Percentiles rank a stretch among this genome's conserved stretches.
These are phyloP conservation scores for Xanthorhoe designata DNA, from an alignment of 2,888 invertebrate genomes.

Conservation along the genomic window DNA sequence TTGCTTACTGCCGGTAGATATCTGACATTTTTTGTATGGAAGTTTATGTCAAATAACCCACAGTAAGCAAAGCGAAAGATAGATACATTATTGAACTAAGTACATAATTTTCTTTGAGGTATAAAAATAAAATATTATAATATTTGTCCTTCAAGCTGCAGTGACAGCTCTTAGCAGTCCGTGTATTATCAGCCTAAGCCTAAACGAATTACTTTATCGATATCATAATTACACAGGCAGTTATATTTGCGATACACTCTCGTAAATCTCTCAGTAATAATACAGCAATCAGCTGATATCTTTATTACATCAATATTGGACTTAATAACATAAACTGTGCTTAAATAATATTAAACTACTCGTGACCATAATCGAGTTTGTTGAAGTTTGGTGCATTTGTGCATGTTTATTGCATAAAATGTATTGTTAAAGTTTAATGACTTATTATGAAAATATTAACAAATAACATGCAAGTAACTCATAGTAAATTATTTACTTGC, in stretches of 20 bases:
- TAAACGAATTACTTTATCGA: conserved; percentile 47
- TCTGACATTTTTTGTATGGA: too few relatives aligned
- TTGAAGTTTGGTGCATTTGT: conserved; percentile 6
- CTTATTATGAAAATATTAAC: not conserved
- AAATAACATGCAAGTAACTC: not conserved
- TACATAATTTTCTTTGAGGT: too few relatives aligned
- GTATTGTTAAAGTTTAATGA: not conserved
- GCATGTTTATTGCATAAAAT: not conserved
- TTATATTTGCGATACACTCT: conserved; percentile 58
- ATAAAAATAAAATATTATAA: too few relatives aligned
- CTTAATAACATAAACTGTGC: conserved; percentile 57
- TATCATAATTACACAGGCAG: conserved; percentile 54
- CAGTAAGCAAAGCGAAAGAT: too few relatives aligned
- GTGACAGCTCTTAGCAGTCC: not conserved
- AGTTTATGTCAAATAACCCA: too few relatives aligned
- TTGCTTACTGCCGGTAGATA: too few relatives aligned
- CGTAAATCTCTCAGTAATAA: conserved; percentile 72
- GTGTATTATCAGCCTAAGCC: conserved; percentile 28
- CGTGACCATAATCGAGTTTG: conserved; percentile 15
- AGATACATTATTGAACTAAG: too few relatives aligned
- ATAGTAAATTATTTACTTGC: too few relatives aligned
- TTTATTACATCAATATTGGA: conserved; percentile 72
- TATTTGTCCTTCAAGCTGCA: too few relatives aligned
- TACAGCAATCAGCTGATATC: conserved; percentile 67
- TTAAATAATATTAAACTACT: conserved; percentile 21